A percentile compares a stretch with the other conserved stretches of the same genome.
These are phyloP conservation scores for Trimorus sp. DNA, from an alignment of 2,888 invertebrate species.

Conservation along the genomic window DNA sequence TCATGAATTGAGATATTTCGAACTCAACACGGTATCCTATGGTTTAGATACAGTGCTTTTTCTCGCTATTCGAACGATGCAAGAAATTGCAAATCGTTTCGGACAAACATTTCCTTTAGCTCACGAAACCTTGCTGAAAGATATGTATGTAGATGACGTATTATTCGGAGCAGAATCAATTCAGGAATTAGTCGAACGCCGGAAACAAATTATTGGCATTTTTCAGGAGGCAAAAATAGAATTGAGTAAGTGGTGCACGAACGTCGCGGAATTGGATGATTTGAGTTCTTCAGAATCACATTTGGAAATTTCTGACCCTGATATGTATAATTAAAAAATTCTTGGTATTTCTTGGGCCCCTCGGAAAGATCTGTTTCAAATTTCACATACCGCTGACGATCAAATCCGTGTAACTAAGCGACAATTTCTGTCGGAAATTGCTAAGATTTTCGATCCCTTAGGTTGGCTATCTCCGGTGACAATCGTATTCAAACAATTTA, in stretches of 20 bases:
- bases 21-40: no score
- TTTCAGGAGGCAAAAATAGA: background rate
- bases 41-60: background rate
- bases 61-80: background rate
- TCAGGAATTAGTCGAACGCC: background rate
- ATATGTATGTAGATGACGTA: background rate
- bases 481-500: background rate
- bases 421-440: no score
- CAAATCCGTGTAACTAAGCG: no score
- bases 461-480: background rate
- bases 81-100: background rate
- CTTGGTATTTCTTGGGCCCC: background rate
- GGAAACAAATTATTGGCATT: background rate
- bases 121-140: background rate
- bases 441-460: conserved; percentile 11
- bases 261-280: background rate
- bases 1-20: background rate
- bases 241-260: background rate
- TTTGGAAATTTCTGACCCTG: background rate
- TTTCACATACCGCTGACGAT: no score
- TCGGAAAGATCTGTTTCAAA: no score
- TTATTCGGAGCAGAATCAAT: conserved; percentile 6
- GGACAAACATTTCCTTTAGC: conserved; percentile 5
- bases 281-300: background rate
- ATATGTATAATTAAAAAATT: background rate